Evolutionary conservation across 2,797 vertebrate genomes (phyloP).

Genomic region (Pangasius krempfi): DNA sequence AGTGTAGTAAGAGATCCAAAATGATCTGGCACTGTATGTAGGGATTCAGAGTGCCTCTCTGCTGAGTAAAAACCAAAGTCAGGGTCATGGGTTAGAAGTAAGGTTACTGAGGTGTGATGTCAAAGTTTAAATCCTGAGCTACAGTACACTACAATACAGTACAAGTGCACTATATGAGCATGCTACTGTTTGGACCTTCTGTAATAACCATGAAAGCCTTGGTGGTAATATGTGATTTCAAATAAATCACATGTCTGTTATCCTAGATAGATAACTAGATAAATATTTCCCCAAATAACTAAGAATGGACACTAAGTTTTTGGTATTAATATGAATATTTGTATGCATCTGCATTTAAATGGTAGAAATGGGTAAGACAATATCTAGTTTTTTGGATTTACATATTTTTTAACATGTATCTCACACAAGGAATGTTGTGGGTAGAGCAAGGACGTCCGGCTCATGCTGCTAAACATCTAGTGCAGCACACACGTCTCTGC

Average conservation of each 20-base stretch:
- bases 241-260: background rate
- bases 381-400: background rate
- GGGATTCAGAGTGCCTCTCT: background rate
- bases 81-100: background rate
- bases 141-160: background rate
- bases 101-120: background rate
- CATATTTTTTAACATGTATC: background rate
- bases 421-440: background rate
- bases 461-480: background rate
- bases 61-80: background rate
- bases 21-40: background rate
- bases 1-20: background rate
- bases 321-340: background rate
- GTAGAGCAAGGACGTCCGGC: background rate
- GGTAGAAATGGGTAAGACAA: background rate
- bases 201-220: constrained; percentile 1
- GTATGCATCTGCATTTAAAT: background rate
- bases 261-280: background rate
- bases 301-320: background rate
- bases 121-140: background rate
- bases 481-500: background rate
- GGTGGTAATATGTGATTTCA: background rate
- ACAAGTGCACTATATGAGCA: background rate
- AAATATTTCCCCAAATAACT: background rate
- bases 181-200: background rate